Evolutionary conservation across 2,797 vertebrate genomes (phyloP), one percentile per base, ranked within the genome.

Genomic region (Prionace glauca): DNA sequence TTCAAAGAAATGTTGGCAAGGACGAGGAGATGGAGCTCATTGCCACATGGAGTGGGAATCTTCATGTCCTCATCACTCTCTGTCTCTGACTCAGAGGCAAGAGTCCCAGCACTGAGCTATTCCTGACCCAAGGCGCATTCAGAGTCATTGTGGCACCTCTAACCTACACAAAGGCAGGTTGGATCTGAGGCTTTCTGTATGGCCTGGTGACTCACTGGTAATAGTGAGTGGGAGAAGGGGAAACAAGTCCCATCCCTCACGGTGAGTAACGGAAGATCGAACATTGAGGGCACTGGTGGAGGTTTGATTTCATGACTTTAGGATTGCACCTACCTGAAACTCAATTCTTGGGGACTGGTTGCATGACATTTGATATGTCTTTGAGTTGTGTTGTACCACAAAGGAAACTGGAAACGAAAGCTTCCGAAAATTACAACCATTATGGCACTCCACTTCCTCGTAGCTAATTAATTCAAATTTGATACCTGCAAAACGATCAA

Each of bases 361-460:
- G 69, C 93, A 95, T 20, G 93, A 77, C 93, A 95, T 77, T 10
- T 74, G 67, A n/a, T 95, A 95, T 26, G 1, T 95, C 72, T 77
- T 95, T 5, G 93, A 95, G 71, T 74, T 77, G 72, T 3, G 9
- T 0, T 77, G 4, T 3, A 95, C 36, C 0, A 32, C 26, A 22
- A 95, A 95, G 16, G 67, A 50, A n/a, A 77, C 93, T 20, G 93
- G 71, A 95, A 32, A 29, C 36, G 3, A 3, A 29, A 1, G 3
- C 8, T 92, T 18, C 18, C 26, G 22, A n/a, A 67, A 92, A 2
- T 24, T 24, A 41, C 90, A 92, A 41, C 11, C 1, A 0, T 11
- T 92, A 16, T 7, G 18, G 22, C 90, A 92, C 1, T 92, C 9
- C 22, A 20, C 36, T 69, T 20, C 9, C 16, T 92, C 32, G 12